These are phyloP conservation scores for Drosophila paramelanica DNA, from an alignment of 2,888 invertebrate genomes.

Conservation along the genomic window DNA sequence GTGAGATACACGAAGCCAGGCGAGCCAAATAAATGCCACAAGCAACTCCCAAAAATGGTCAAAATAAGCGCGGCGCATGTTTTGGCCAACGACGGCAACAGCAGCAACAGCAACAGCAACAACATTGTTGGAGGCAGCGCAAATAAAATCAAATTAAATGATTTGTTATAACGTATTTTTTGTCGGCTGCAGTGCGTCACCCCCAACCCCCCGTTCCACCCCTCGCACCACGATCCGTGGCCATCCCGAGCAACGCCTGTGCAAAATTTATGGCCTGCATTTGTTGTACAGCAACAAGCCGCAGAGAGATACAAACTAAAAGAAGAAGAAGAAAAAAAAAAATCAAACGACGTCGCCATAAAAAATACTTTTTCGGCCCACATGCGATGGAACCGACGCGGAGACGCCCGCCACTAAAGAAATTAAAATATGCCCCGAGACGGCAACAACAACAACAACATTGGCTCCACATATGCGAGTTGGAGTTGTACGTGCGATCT, in stretches of 20 bases:
- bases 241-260: constrained; percentile 56
- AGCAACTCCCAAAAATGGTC: constrained; percentile 68
- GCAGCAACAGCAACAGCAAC: constrained; percentile 25
- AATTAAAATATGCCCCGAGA: constrained; percentile 77
- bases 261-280: constrained; percentile 63
- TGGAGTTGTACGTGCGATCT: constrained; percentile 64
- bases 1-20: constrained; percentile 37
- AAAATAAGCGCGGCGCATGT: constrained; percentile 57
- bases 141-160: constrained; percentile 63
- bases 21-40: constrained; percentile 39
- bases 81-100: constrained; percentile 25
- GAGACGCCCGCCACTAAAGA: constrained; percentile 72
- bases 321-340: constrained; percentile 27
- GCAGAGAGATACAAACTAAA: constrained; percentile 26
- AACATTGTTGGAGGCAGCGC: constrained; percentile 37
- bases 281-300: constrained; percentile 49
- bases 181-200: constrained; percentile 40
- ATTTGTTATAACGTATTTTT: constrained; percentile 50
- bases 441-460: constrained; percentile 29
- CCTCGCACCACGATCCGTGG: constrained; percentile 15
- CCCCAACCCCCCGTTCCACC: not conserved
- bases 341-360: constrained; percentile 74
- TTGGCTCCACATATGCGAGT: constrained; percentile 30
- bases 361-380: constrained; percentile 79
- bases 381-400: constrained; percentile 63